Percentiles rank a stretch among this genome's conserved stretches.
These are phyloP conservation scores for Clavelina lepadiformis DNA, from an alignment of 23 tunicate species.

Conservation along the genomic window DNA sequence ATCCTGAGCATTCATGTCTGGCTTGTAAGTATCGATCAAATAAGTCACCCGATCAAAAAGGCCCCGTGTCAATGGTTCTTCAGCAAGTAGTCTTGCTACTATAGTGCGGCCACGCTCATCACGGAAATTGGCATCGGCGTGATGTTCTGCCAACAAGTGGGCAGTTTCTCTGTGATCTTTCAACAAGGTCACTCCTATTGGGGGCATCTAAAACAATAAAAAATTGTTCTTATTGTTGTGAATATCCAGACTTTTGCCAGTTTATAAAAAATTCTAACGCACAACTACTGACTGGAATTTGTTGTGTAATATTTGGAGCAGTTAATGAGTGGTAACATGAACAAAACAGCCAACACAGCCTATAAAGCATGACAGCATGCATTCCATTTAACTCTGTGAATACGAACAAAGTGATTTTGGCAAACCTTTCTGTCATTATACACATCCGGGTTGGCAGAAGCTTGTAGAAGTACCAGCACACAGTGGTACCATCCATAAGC, in stretches of 20 bases:
- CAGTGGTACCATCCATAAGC: constrained; percentile 99
- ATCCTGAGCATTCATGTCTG: constrained; percentile 88
- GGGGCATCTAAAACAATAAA: constrained; percentile 96
- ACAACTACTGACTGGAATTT: too few relatives aligned
- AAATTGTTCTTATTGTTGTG: too few relatives aligned
- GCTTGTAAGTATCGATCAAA: constrained; percentile 49
- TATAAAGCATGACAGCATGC: too few relatives aligned
- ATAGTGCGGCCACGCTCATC: constrained; percentile 96
- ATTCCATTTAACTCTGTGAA: too few relatives aligned
- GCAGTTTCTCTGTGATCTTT: constrained; percentile 92
- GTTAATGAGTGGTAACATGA: too few relatives aligned
- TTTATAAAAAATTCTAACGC: too few relatives aligned
- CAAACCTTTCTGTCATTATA: constrained; percentile 86
- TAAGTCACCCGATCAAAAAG: constrained; percentile 68
- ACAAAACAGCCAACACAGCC: too few relatives aligned
- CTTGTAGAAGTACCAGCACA: constrained; percentile 69
- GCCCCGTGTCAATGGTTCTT: constrained; percentile 73
- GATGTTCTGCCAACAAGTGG: constrained; percentile 67
- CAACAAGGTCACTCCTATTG: constrained; percentile 91
- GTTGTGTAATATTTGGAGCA: too few relatives aligned
- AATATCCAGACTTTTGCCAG: too few relatives aligned
- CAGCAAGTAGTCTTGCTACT: constrained; percentile 76
- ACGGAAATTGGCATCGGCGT: constrained; percentile 78
- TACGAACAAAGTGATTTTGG: too few relatives aligned
- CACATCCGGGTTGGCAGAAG: constrained; percentile 79